A percentile compares a stretch with the other conserved stretches of the same genome.
These are phyloP conservation scores for Setophaga coronata DNA, from an alignment of 2,113 vertebrate species.

Conservation along the genomic window DNA sequence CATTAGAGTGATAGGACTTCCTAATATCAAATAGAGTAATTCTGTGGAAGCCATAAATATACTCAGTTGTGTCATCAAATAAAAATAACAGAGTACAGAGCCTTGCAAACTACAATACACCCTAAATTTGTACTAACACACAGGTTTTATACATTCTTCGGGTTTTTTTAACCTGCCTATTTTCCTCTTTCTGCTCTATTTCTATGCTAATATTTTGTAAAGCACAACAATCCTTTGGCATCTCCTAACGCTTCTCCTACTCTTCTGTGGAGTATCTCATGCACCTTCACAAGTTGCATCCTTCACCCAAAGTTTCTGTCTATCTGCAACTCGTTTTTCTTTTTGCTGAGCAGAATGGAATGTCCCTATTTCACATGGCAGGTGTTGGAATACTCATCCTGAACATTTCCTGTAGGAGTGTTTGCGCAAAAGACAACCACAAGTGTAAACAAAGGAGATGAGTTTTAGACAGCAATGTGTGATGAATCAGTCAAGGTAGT, in stretches of 20 bases:
- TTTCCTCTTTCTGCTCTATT: not conserved
- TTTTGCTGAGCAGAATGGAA: not conserved
- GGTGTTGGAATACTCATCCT: not conserved
- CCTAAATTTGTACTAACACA: not conserved
- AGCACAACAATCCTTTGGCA: not conserved
- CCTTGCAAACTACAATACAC: not conserved
- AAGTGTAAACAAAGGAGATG: constrained; percentile 47
- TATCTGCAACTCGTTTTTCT: not conserved
- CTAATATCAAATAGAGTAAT: not conserved
- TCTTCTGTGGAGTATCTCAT: not conserved
- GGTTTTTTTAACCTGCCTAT: not conserved
- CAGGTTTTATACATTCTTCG: not conserved
- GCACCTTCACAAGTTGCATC: not conserved
- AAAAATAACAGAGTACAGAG: not conserved
- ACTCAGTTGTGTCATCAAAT: not conserved
- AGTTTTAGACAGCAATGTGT: constrained; percentile 30
- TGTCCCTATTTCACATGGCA: not conserved
- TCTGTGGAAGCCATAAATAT: not conserved
- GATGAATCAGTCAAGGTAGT: constrained; percentile 41
- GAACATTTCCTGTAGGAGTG: not conserved
- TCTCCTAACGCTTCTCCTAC: not conserved
- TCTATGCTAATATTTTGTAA: not conserved
- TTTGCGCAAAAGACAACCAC: constrained; percentile 19
- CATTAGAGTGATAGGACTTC: rapidly evolving
- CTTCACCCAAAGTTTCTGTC: not conserved